These are phyloP conservation scores for Marmota monax DNA, from an alignment of 2,113 vertebrate species.

Conservation along the genomic window DNA sequence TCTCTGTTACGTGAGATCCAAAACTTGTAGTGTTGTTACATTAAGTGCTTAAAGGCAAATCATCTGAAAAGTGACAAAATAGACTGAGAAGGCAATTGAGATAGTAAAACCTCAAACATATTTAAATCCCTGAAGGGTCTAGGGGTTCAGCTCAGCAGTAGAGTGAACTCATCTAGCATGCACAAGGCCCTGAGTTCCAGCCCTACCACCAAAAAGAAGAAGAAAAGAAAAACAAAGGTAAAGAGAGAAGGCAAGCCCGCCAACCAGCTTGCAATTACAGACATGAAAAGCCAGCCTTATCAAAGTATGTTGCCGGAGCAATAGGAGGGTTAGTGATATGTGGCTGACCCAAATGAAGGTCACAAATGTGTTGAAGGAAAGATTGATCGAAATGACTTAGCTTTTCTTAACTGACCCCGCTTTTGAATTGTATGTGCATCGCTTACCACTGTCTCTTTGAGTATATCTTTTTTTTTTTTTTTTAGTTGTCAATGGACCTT, in stretches of 20 bases:
- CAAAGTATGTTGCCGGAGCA: neutral
- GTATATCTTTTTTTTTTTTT: too few species aligned
- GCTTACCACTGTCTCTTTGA: neutral
- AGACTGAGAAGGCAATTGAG: neutral
- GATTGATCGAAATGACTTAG: neutral
- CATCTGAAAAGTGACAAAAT: neutral
- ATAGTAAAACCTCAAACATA: neutral
- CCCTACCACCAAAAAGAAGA: too few species aligned
- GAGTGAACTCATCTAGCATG: too few species aligned
- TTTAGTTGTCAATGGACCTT: too few species aligned
- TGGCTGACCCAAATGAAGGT: neutral
- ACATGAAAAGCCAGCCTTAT: neutral
- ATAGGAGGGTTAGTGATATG: neutral
- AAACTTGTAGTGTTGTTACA: neutral
- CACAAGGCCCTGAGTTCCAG: too few species aligned
- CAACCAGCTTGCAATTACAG: neutral
- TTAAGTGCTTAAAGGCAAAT: constrained; percentile 5
- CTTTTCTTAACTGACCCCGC: neutral
- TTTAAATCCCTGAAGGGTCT: neutral
- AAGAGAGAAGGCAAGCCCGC: too few species aligned
- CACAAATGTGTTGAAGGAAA: neutral
- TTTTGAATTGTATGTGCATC: neutral
- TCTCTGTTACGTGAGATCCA: neutral
- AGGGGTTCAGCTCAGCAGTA: too few species aligned
- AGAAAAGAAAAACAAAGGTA: too few species aligned